Evolutionary conservation across 2,797 vertebrate genomes (phyloP).

Genomic region (Silurus aristotelis): DNA sequence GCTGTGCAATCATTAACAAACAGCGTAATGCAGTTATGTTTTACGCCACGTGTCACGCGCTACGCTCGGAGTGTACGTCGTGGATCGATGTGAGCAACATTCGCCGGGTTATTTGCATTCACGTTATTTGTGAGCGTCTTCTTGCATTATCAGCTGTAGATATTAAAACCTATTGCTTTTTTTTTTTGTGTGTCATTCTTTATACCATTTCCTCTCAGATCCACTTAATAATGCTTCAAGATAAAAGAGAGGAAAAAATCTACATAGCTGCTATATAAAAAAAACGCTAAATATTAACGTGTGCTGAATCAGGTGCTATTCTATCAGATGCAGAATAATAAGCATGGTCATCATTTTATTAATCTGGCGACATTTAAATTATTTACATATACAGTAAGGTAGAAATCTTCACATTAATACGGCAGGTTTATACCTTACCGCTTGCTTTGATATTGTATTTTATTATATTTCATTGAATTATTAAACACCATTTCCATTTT

Average conservation of each 20-base stretch:
- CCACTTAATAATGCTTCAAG: not conserved
- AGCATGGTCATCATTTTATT: not conserved
- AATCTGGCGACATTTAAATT: not conserved
- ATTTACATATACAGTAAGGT: too few relatives aligned
- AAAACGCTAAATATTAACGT: not conserved
- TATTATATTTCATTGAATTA: too few relatives aligned
- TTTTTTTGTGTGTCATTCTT: not conserved
- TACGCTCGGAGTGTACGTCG: not conserved
- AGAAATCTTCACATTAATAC: not conserved
- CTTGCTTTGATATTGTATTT: too few relatives aligned
- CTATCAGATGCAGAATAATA: not conserved
- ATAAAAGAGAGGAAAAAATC: not conserved
- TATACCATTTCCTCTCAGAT: slow-evolving; percentile 28
- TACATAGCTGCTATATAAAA: not conserved
- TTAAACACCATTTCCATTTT: too few relatives aligned
- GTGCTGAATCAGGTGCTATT: not conserved
- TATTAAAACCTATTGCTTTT: not conserved
- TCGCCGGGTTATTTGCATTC: not conserved
- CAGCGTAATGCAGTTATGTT: not conserved
- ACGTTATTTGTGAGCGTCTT: not conserved
- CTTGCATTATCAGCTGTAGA: not conserved
- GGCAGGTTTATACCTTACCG: too few relatives aligned
- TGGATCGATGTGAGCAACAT: not conserved
- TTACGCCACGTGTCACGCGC: not conserved
- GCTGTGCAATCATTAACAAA: not conserved